Conservation (phyloP, 2,888 invertebrate genomes). For the Tupiocoris notatus region DNA sequence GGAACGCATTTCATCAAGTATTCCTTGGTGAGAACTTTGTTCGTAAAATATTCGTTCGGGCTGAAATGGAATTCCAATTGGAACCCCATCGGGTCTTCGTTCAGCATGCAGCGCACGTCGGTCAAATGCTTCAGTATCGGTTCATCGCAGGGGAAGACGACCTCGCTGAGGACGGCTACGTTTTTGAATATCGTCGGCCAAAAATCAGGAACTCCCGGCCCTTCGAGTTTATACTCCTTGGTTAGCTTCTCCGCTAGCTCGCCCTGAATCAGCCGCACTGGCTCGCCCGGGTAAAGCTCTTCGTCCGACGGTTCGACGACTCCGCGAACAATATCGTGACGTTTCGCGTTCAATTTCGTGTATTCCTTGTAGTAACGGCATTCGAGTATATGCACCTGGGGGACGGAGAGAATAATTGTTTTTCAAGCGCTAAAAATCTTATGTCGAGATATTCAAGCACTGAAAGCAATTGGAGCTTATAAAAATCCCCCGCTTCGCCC, state of each 20-base stretch:
- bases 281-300: slow-evolving; percentile 43
- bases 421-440: no score
- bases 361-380: slow-evolving; percentile 70
- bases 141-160: slow-evolving; percentile 87
- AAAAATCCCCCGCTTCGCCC: no score
- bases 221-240: slow-evolving; percentile 39
- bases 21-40: slow-evolving; percentile 84
- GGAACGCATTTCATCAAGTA: slow-evolving; percentile 88
- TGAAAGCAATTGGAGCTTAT: no score
- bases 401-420: no score
- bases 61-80: slow-evolving; percentile 87
- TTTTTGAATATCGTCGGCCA: slow-evolving; percentile 95
- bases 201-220: slow-evolving; percentile 82
- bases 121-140: slow-evolving; percentile 81
- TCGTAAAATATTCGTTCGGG: slow-evolving; percentile 86
- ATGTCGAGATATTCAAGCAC: no score
- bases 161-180: slow-evolving; percentile 79
- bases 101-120: slow-evolving; percentile 69
- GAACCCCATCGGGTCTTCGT: slow-evolving; percentile 70
- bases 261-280: slow-evolving; percentile 20
- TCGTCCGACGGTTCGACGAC: slow-evolving; percentile 42
- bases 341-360: slow-evolving; percentile 31
- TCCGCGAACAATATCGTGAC: slow-evolving; percentile 42
- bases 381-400: slow-evolving; percentile 78
- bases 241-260: slow-evolving; percentile 40